Conservation (phyloP, 2,797 vertebrate genomes). For the Schizopygopsis malacanthus region DNA sequence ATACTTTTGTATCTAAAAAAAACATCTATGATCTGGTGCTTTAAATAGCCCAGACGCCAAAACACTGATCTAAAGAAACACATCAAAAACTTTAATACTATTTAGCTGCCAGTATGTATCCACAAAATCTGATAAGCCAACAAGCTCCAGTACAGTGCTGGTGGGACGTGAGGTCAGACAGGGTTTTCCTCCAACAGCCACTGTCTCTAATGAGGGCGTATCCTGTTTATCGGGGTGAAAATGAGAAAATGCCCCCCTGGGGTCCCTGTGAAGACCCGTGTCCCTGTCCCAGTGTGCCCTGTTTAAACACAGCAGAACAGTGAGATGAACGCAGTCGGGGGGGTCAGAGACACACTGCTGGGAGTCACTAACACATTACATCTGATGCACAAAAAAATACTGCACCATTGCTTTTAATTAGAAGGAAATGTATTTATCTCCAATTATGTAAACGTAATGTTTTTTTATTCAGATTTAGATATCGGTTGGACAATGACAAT, state of each 20-base stretch:
- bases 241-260: slow-evolving; percentile 7
- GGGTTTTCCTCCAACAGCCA: neutral
- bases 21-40: neutral
- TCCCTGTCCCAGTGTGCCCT: neutral
- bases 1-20: neutral
- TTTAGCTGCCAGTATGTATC: too few relatives aligned
- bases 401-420: neutral
- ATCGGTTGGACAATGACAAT: neutral
- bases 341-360: slow-evolving; percentile 8
- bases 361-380: neutral
- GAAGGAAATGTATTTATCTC: neutral
- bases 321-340: neutral
- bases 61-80: neutral
- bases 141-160: neutral
- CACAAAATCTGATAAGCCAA: neutral
- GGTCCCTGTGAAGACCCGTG: slow-evolving; percentile 11
- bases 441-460: too few relatives aligned
- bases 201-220: slow-evolving; percentile 15
- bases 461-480: neutral
- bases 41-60: neutral
- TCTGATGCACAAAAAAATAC: neutral
- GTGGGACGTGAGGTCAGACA: neutral
- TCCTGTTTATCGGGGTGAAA: slow-evolving; percentile 20
- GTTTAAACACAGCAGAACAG: neutral
- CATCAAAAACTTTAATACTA: neutral